These are phyloP conservation scores for Micromussa lordhowensis DNA, from an alignment of 92 coral and sea anemone genomes.

Conservation along the genomic window DNA sequence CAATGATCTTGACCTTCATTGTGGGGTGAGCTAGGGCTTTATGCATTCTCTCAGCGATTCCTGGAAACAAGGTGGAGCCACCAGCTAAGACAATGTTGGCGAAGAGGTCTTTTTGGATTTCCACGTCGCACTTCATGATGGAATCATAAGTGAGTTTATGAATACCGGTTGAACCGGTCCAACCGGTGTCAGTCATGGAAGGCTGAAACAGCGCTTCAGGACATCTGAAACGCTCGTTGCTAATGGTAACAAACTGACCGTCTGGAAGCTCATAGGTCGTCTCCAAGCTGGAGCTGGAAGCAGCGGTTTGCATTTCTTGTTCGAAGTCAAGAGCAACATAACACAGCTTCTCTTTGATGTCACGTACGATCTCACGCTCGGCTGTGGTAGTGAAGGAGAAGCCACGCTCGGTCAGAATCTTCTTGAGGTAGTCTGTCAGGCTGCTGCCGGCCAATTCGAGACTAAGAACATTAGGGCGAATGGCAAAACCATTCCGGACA, in stretches of 20 bases:
- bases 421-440: slow-evolving; percentile 74
- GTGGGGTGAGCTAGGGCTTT: slow-evolving; percentile 55
- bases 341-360: slow-evolving; percentile 82
- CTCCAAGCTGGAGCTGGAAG: slow-evolving; percentile 85
- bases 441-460: slow-evolving; percentile 76
- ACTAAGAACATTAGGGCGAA: slow-evolving; percentile 73
- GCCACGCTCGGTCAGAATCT: slow-evolving; percentile 70
- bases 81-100: slow-evolving; percentile 89
- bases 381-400: slow-evolving; percentile 52
- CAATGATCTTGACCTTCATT: slow-evolving; percentile 57
- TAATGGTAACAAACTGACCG: slow-evolving; percentile 92
- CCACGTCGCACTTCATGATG: slow-evolving; percentile 64
- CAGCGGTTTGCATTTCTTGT: slow-evolving; percentile 88
- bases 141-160: slow-evolving; percentile 89
- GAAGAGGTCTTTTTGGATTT: slow-evolving; percentile 39
- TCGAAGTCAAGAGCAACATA: slow-evolving; percentile 93
- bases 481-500: slow-evolving; percentile 75
- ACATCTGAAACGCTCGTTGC: slow-evolving; percentile 93
- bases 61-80: slow-evolving; percentile 82
- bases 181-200: slow-evolving; percentile 77
- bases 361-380: slow-evolving; percentile 71
- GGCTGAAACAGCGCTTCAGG: slow-evolving; percentile 94
- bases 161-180: slow-evolving; percentile 73
- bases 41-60: slow-evolving; percentile 58
- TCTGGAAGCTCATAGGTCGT: slow-evolving; percentile 82